Evolutionary conservation across 2,113 vertebrate species (phyloP).

Genomic region (Morone saxatilis): DNA sequence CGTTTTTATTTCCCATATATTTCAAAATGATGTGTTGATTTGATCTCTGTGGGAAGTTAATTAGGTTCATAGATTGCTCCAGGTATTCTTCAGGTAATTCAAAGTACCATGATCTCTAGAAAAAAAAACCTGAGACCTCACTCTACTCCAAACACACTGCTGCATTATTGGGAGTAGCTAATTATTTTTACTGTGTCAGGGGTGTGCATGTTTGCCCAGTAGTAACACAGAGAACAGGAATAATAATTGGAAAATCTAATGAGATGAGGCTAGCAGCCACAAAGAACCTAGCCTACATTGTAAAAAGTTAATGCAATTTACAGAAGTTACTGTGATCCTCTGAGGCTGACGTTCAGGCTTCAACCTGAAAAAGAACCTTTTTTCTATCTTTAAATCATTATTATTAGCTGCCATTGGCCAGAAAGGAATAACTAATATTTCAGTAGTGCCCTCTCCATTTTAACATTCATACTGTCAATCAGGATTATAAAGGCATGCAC

Average conservation of each 20-base stretch:
- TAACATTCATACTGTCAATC: slow-evolving; percentile 46
- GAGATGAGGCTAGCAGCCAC: slow-evolving; percentile 82
- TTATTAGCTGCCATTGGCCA: slow-evolving; percentile 45
- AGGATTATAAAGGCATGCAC: slow-evolving; percentile 12
- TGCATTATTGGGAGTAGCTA: slow-evolving; percentile 87
- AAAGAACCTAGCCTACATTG: slow-evolving; percentile 64
- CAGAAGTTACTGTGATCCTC: slow-evolving; percentile 66
- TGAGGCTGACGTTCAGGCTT: slow-evolving; percentile 38
- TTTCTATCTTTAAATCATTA: slow-evolving; percentile 36
- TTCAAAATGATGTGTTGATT: slow-evolving; percentile 81
- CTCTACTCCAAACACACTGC: slow-evolving; percentile 81
- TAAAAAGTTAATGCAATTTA: slow-evolving; percentile 73
- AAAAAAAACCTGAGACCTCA: slow-evolving; percentile 78
- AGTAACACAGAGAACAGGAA: slow-evolving; percentile 86
- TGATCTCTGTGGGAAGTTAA: slow-evolving; percentile 89
- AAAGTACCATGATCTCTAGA: slow-evolving; percentile 88
- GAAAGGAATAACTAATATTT: slow-evolving; percentile 20
- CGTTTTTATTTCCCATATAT: slow-evolving; percentile 63
- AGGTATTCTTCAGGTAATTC: slow-evolving; percentile 92
- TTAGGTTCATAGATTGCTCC: slow-evolving; percentile 92
- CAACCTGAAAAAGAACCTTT: slow-evolving; percentile 29
- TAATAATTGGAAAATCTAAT: slow-evolving; percentile 86
- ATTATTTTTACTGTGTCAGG: slow-evolving; percentile 91
- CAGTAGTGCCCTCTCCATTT: slow-evolving; percentile 2
- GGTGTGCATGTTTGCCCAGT: slow-evolving; percentile 81